Base-by-base conservation (phyloP, 2,113 vertebrate genomes). In the Pica pica region DNA sequence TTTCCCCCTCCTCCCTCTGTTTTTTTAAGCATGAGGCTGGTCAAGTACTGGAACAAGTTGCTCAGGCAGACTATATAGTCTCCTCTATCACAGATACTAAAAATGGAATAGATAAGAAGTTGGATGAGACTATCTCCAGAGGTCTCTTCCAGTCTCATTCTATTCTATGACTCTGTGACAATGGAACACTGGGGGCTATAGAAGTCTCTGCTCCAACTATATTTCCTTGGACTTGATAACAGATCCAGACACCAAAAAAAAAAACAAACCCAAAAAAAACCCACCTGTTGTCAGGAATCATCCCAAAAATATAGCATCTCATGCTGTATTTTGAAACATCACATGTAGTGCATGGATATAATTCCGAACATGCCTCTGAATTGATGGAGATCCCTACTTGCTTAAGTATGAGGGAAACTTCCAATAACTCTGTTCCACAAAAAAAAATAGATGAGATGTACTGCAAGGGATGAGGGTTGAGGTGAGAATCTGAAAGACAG, bases 1-100 rank as follows among this genome's bases (percentile, higher is more conserved):
- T n/a, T 77, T 0, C 5, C 3, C 7, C 2, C 14, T 68, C 13
- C 12, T 19, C 4, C 5, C 11, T 31, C 21, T 28, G 8, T 26
- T 47, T 44, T 26, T 57, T 77, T 42, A 71, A 46, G 11, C 15
- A 22, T 19, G 16, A 77, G 17, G 14, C 35, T 75, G 10, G 20
- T 76, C 52, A 87, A 67, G 13, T n/a, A 61, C 27, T 80, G 42
- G n/a, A 87, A 90, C 19, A 63, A 4, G 21, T 14, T 73, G 14
- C 55, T 46, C 46, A 53, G 47, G n/a, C 11, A 73, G 35, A 53
- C 14, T 35, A 7, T 57, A 33, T 4, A 63, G 18, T 44, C 18
- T 90, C 28, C 4, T 41, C 21, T 71, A 26, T 22, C 12, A 59
- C 12, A 59, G 12, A 50, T 10, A 63, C 6, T 68, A 46, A 49